phyloP scores from a whole-genome alignment of 2,888 invertebrate species.

The Anticlea derivata region DNA sequence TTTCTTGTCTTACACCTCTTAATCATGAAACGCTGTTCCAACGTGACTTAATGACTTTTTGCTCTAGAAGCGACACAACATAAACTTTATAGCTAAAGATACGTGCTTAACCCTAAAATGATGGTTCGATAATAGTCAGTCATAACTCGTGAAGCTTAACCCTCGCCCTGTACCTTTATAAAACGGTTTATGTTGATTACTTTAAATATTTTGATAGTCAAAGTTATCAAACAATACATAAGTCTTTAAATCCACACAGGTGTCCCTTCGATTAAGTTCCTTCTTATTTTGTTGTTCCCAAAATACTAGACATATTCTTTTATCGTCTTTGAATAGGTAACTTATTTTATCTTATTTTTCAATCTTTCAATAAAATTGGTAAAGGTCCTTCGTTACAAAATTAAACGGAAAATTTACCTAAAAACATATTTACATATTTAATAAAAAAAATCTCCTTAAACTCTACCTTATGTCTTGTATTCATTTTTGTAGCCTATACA shows the following conservation, averaged over 20 bases:
- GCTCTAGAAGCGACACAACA: slow-evolving; percentile 24
- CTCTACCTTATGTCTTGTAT: no score
- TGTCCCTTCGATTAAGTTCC: background rate
- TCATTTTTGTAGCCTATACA: no score
- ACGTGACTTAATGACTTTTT: slow-evolving; percentile 26
- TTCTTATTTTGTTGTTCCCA: background rate
- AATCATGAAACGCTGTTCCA: slow-evolving; percentile 3
- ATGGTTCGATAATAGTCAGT: slow-evolving; percentile 49
- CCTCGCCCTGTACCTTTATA: slow-evolving; percentile 23
- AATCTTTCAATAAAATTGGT: no score
- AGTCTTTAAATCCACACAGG: background rate
- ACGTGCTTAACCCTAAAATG: slow-evolving; percentile 47
- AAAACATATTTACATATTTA: no score
- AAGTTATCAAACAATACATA: slow-evolving; percentile 7
- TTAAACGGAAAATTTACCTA: no score
- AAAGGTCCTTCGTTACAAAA: no score
- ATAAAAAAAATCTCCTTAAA: no score
- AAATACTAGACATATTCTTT: background rate
- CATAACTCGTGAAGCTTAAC: slow-evolving; percentile 43
- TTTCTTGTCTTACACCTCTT: background rate
- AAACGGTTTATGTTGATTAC: slow-evolving; percentile 27
- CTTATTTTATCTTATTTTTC: no score
- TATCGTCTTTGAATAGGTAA: no score
- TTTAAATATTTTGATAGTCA: slow-evolving; percentile 13
- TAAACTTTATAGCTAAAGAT: slow-evolving; percentile 34